Evolutionary conservation across 1,140 invertebrate genomes (phyloP).

Genomic region (Samia ricini): DNA sequence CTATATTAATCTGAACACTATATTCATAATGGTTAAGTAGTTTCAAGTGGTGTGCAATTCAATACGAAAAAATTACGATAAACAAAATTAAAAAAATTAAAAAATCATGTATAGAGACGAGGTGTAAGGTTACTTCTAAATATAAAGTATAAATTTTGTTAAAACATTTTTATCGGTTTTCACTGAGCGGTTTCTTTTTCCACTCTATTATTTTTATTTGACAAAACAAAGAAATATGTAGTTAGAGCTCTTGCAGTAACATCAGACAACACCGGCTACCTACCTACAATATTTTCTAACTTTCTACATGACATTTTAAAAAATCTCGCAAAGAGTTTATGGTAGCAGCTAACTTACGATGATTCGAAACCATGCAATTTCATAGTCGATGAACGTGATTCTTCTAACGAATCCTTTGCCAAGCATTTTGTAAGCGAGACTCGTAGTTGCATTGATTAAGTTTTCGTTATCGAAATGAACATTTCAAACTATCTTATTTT

Average conservation of each 20-base stretch:
- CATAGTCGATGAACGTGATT: conserved; percentile 40
- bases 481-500: not conserved
- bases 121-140: too few species aligned
- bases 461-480: not conserved
- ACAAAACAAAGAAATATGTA: not conserved
- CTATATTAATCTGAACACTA: too few species aligned
- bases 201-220: too few species aligned
- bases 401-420: conserved; percentile 44
- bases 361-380: conserved; percentile 49
- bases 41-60: too few species aligned
- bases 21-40: too few species aligned
- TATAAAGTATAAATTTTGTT: too few species aligned
- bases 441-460: not conserved
- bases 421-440: conserved; percentile 28
- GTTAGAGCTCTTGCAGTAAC: not conserved
- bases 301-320: conserved; percentile 16
- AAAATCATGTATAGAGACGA: too few species aligned
- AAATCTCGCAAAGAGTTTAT: conserved; percentile 17
- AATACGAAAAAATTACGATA: too few species aligned
- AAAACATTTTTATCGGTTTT: too few species aligned
- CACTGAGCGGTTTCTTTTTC: too few species aligned
- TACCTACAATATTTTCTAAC: not conserved
- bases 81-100: too few species aligned
- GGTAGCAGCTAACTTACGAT: conserved; percentile 13
- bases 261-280: not conserved